Base-by-base conservation (phyloP, 2,888 invertebrate genomes). In the Aphodius granarius region DNA sequence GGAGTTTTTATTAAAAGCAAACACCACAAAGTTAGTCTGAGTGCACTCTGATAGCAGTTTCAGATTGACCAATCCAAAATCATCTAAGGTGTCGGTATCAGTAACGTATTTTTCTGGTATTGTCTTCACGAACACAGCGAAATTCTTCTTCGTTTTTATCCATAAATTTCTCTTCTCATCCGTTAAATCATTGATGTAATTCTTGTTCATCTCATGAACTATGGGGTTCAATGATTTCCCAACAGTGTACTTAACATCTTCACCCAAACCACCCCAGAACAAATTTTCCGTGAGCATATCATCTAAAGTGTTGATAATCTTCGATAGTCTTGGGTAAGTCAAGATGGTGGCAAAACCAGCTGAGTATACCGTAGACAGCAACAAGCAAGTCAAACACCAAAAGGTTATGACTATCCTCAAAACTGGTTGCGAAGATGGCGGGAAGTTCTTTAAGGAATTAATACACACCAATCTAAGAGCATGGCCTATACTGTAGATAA, bases 1-100 rank as follows among this genome's bases (percentile, higher is more conserved):
- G 0, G 81, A 82, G 70, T 81, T 79, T 22, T 74, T 78, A 63
- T 75, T 77, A 22, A 82, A 77, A 5, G 77, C 79, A 63, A 81
- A 76, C 9, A 78, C 78, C 1, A 77, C 75, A 65, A 79, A 78
- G 73, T 77, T 72, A 15, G 62, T 78, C 18, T 73, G 78, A 9
- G 78, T 73, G 75, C 81, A 81, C 21, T 77, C 73, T 3, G 78
- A 76, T 17, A 81, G 72, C 2, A 78, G 20, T 43, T 76, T 78
- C 71, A 81, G 71, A 63, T 79, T 74, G 4, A 0, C 72, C 73
- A 71, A 73, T 19, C 77, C 80, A 71, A 76, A 78, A 18, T 76
- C 75, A 63, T 80, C 79, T 17, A 81, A 70, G 43, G 78, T 74
- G 19, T 80, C 80, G 0, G 77, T 75, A 16, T 79, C 79, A 63